Base-by-base conservation (phyloP, 1,140 invertebrate genomes). In the Ptiloglossa arizonensis region DNA sequence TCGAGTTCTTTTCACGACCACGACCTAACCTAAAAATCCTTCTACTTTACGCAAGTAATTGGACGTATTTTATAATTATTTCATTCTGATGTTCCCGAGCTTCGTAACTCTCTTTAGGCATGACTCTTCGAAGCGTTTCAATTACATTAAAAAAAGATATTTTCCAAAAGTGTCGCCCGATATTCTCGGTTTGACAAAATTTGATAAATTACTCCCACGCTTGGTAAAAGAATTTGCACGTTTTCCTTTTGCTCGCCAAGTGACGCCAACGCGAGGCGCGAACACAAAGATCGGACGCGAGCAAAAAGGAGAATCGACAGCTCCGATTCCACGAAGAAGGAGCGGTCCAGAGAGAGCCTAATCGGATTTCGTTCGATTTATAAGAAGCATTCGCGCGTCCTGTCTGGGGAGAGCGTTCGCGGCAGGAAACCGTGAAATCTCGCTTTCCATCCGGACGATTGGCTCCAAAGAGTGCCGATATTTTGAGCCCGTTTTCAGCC, bases 131-230 rank as follows among this genome's bases (percentile, higher is more conserved):
- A 35, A 35, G 2, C 35, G 35, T 93, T 91, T 98, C 97, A 79
- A 98, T 98, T 38, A 98, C 95, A 89, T 97, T 97, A 88, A 98
- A 97, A 91, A 97, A 98, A 0, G 97, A 93, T 73, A 97, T 95
- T 90, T 98, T 98, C 98, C 98, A 98, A 89, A 98, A 95, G 88
- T 96, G 95, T 87, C 97, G 96, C 87, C 98, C 98, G 6, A 98
- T 95, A 90, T 98, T 98, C 89, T 98, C 96, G 46, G 95, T 94
- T 87, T 97, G 96, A 85, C 97, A 97, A 88, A 98, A 97, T 89
- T 97, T 97, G 15, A 98, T 94, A 6, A 48, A 48, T 48, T 48
- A 19, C 46, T 2, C 46, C 46, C 46, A 48, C 46, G 41, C 13
- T 1, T 9, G 46, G 27, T 4, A 32, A 57, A 19, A 29, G 17